phyloP scores from a whole-genome alignment of 1,140 invertebrate genomes.

The Centruroides vittatus region DNA sequence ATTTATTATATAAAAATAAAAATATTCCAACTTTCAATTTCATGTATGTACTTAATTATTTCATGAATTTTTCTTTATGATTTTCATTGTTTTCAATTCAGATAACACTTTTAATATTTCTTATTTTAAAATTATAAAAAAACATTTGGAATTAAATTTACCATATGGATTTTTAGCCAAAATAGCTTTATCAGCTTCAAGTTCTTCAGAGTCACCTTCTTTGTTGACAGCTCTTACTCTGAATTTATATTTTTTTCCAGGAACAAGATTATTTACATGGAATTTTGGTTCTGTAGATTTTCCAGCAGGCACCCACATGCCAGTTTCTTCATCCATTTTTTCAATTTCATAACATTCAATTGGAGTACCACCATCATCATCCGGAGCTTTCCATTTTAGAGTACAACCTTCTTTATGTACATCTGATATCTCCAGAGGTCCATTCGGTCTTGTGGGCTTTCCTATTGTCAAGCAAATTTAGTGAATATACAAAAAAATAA shows the following conservation, averaged over 20 bases:
- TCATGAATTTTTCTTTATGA: too few species aligned
- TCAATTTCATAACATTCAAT: conserved; percentile 96
- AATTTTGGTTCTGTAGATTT: conserved; percentile 61
- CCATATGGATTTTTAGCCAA: conserved; percentile 97
- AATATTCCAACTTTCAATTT: too few species aligned
- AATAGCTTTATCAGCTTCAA: conserved; percentile 85
- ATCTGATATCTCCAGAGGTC: conserved; percentile 74
- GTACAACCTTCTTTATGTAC: conserved; percentile 88
- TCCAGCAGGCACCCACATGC: conserved; percentile 80
- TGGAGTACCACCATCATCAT: conserved; percentile 78
- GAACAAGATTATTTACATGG: conserved; percentile 68
- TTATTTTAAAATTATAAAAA: too few species aligned
- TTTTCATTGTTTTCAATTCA: too few species aligned
- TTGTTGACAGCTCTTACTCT: conserved; percentile 96
- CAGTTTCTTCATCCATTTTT: conserved; percentile 84
- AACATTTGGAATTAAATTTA: conserved; percentile 28
- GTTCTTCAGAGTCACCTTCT: conserved; percentile 89
- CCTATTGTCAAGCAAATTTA: conserved; percentile 16
- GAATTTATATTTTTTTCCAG: conserved; percentile 98
- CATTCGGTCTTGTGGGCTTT: conserved; percentile 61
- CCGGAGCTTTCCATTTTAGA: conserved; percentile 76
- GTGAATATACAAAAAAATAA: conserved; percentile 16
- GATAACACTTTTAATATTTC: too few species aligned
- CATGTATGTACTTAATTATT: too few species aligned
- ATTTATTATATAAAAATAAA: too few species aligned